phyloP scores from a whole-genome alignment of 2,113 vertebrate genomes.

The Heterocephalus glaber region DNA sequence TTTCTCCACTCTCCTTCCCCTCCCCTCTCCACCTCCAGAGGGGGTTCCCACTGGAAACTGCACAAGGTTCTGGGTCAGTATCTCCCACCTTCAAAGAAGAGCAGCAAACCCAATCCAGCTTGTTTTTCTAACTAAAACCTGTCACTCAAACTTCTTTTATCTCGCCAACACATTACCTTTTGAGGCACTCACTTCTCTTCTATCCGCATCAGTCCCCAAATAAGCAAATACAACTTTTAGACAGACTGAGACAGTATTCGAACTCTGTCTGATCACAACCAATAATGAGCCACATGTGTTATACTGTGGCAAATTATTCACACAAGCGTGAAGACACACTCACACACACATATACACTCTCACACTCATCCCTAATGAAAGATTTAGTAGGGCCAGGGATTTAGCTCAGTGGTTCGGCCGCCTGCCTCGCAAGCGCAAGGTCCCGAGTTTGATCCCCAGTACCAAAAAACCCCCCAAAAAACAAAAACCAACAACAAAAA shows the following conservation, averaged over 20 bases:
- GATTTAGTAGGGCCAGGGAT: no score
- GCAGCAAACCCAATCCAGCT: not conserved
- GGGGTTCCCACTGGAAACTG: constrained; percentile 70
- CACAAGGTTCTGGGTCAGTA: constrained; percentile 51
- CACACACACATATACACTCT: not conserved
- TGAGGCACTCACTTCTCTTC: not conserved
- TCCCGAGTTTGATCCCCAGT: no score
- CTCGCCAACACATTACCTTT: not conserved
- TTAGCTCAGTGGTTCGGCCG: no score
- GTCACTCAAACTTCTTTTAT: constrained; percentile 31
- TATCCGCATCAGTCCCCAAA: not conserved
- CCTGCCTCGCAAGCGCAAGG: no score
- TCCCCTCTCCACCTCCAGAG: constrained; percentile 62
- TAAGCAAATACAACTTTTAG: constrained; percentile 13
- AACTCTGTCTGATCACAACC: not conserved
- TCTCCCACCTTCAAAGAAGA: not conserved
- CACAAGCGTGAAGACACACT: not conserved
- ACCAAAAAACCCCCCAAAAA: no score
- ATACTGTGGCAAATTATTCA: not conserved
- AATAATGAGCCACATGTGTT: not conserved
- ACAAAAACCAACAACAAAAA: no score
- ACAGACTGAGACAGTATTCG: not conserved
- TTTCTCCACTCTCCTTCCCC: constrained; percentile 63
- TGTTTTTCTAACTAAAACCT: constrained; percentile 57
- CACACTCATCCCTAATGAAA: not conserved